Evolutionary conservation across 2,113 vertebrate genomes (phyloP).

Genomic region (Hemiprocne comata): DNA sequence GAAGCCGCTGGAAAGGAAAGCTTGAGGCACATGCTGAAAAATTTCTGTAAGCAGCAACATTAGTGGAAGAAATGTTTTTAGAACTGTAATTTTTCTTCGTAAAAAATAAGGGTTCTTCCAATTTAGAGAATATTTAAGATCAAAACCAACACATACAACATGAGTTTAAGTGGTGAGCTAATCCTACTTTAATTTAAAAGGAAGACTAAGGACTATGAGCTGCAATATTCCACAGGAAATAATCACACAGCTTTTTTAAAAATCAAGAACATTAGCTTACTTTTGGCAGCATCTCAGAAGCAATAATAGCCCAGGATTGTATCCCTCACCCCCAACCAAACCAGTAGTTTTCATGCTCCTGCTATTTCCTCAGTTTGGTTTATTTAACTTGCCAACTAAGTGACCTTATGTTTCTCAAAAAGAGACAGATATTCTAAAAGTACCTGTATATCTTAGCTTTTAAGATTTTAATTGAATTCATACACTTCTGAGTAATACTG

Average conservation of each 20-base stretch:
- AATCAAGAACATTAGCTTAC: neutral
- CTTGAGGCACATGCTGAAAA: neutral
- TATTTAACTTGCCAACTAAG: conserved; percentile 26
- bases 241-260: neutral
- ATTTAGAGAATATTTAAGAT: neutral
- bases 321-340: neutral
- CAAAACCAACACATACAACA: neutral
- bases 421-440: neutral
- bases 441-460: neutral
- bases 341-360: neutral
- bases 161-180: neutral
- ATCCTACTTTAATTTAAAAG: neutral
- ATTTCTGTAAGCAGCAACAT: neutral
- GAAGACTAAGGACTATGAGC: neutral
- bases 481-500: neutral
- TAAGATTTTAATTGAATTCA: neutral
- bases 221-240: conserved; percentile 31
- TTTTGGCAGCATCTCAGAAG: conserved; percentile 22
- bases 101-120: neutral
- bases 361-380: conserved; percentile 29
- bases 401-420: conserved; percentile 27
- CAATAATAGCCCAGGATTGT: neutral
- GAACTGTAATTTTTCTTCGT: neutral
- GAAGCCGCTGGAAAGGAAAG: conserved; percentile 11
- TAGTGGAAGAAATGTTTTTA: neutral